Evolutionary conservation across 2,797 vertebrate genomes (phyloP), one percentile per base, ranked within the genome.

Genomic region (Leucoraja ocellata): DNA sequence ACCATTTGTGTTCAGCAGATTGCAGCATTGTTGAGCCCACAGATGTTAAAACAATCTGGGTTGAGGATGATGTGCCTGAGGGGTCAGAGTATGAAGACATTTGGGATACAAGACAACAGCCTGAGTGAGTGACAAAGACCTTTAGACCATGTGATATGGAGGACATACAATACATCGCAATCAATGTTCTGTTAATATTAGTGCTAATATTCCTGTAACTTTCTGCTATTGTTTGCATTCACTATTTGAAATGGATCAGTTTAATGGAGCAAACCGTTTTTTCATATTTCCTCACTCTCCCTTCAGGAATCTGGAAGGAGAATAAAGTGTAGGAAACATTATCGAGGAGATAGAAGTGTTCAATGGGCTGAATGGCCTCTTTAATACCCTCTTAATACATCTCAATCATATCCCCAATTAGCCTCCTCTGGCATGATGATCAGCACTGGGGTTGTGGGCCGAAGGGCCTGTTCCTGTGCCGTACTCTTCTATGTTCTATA

Each of bases 41-140:
- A 94, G 94, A 94, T 36, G 93, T 0, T 0, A 94, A 96, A 84
- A 93, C 94, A 83, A 97, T 97, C 93, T 97, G 97, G 97, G 94
- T 93, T 36, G 36, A 94, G 81, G 95, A 95, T 36, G 97, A 97
- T 7, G 94, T 97, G 81, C 93, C 95, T 65, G 96, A 96, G 94
- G 96, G 95, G 86, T 94, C 94, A 93, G 96, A 96, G 93, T 95
- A 95, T 93, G 95, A 96, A 25, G 97, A 97, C 68, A 91, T 93
- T 5, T 96, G 96, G 95, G 97, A 97, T 93, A 32, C 93, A 76
- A 95, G 97, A 94, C 96, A 96, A 93, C 94, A 95, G 80, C 96
- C 97, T 71, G 96, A 97, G 97, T 97, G 96, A 96, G 97, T 95
- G 74, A 54, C 23, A 11, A 32, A 65, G 28, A 28, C 14, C 18